Evolutionary conservation across 1,140 invertebrate species (phyloP).

Genomic region (Solen grandis): DNA sequence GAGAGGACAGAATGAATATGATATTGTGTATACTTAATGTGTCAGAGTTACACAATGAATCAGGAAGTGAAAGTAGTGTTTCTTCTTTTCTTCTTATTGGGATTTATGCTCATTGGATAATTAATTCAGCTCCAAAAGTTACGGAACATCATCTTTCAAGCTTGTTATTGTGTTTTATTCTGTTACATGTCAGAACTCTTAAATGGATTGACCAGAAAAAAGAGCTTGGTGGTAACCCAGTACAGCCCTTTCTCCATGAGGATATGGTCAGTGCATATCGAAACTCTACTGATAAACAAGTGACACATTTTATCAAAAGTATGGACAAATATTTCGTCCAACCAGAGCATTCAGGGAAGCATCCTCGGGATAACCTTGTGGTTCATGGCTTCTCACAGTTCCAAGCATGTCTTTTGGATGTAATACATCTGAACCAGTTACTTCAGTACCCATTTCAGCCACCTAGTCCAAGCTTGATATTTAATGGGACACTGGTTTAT

Average conservation of each 20-base stretch:
- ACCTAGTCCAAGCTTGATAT: conserved; percentile 28
- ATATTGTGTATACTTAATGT: conserved; percentile 62
- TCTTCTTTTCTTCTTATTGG: conserved; percentile 84
- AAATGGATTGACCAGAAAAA: conserved; percentile 36
- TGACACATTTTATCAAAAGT: conserved; percentile 57
- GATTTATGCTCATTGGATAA: conserved; percentile 86
- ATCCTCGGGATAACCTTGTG: conserved; percentile 60
- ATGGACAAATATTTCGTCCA: conserved; percentile 61
- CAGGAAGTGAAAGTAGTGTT: neutral
- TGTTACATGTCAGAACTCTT: conserved; percentile 61
- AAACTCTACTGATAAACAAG: conserved; percentile 4
- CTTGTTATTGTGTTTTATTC: conserved; percentile 66
- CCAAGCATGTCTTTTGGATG: conserved; percentile 68
- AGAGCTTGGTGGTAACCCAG: neutral
- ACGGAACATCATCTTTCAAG: conserved; percentile 62
- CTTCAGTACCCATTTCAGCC: conserved; percentile 58
- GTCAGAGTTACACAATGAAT: conserved; percentile 83
- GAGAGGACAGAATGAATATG: conserved; percentile 49
- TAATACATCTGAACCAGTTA: conserved; percentile 70
- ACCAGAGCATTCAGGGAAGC: conserved; percentile 61
- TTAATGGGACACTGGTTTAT: conserved; percentile 46
- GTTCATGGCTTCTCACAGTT: conserved; percentile 76
- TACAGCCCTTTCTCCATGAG: neutral
- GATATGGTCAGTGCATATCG: neutral
- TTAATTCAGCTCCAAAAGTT: conserved; percentile 76